Evolutionary conservation across 2,113 vertebrate species (phyloP).

Genomic region (Microcebus ravelobensis): DNA sequence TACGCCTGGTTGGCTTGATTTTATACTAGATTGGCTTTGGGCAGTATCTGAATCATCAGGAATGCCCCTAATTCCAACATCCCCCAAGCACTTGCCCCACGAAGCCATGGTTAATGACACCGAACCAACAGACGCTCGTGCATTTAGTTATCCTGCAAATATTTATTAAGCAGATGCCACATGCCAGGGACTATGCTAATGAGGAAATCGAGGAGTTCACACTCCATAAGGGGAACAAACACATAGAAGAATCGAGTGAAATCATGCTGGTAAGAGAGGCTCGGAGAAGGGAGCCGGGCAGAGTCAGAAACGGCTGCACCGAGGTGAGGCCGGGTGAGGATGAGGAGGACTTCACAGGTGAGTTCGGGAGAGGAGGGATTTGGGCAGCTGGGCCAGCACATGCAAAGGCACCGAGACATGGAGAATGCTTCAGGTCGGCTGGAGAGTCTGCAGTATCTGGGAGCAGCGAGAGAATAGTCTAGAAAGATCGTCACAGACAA

Average conservation of each 20-base stretch:
- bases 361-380: too few relatives aligned
- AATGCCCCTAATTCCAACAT: background rate
- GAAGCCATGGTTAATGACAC: background rate
- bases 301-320: rapidly evolving
- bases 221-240: background rate
- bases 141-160: background rate
- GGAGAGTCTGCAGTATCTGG: background rate
- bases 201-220: background rate
- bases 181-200: background rate
- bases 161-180: too few relatives aligned
- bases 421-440: background rate
- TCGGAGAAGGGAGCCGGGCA: background rate
- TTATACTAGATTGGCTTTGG: background rate
- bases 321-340: too few relatives aligned
- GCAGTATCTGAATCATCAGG: background rate
- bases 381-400: rapidly evolving
- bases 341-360: too few relatives aligned
- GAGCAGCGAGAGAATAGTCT: background rate
- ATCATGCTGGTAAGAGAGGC: background rate
- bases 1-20: background rate
- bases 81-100: background rate
- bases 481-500: background rate
- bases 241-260: too few relatives aligned
- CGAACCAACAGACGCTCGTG: background rate
- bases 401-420: background rate